A percentile compares a stretch with the other conserved stretches of the same genome.
phyloP scores from a whole-genome alignment of 2,888 invertebrate species.

The Pterobdella sp. region DNA sequence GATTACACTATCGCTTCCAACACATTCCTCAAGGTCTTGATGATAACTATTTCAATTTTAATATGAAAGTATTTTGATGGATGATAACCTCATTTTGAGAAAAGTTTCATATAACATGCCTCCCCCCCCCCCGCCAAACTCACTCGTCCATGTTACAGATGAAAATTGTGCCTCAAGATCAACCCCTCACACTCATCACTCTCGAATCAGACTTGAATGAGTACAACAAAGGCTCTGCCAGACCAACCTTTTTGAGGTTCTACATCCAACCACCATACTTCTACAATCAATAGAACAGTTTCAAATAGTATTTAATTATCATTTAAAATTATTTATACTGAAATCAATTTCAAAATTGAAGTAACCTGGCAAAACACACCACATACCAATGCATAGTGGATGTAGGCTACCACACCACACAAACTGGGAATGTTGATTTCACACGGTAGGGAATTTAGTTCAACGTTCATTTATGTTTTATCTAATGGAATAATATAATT shows the following conservation, averaged over 20 bases:
- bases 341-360: neutral
- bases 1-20: too few species aligned
- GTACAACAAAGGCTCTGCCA: neutral
- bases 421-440: neutral
- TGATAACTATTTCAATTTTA: too few species aligned
- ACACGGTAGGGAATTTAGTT: neutral
- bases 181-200: constrained; percentile 3
- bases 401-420: neutral
- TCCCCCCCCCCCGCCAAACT: too few species aligned
- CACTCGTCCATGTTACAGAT: too few species aligned
- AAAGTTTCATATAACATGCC: too few species aligned
- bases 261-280: neutral
- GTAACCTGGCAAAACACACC: neutral
- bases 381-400: neutral
- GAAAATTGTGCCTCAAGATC: too few species aligned
- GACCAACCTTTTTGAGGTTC: neutral
- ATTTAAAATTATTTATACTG: neutral
- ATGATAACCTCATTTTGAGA: too few species aligned
- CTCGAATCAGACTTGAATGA: neutral
- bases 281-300: neutral
- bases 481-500: neutral
- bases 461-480: neutral
- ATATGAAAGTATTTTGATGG: too few species aligned
- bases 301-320: neutral
- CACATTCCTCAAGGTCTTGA: too few species aligned